These are phyloP conservation scores for Canis aureus DNA, from an alignment of 2,113 vertebrate species.

Conservation along the genomic window DNA sequence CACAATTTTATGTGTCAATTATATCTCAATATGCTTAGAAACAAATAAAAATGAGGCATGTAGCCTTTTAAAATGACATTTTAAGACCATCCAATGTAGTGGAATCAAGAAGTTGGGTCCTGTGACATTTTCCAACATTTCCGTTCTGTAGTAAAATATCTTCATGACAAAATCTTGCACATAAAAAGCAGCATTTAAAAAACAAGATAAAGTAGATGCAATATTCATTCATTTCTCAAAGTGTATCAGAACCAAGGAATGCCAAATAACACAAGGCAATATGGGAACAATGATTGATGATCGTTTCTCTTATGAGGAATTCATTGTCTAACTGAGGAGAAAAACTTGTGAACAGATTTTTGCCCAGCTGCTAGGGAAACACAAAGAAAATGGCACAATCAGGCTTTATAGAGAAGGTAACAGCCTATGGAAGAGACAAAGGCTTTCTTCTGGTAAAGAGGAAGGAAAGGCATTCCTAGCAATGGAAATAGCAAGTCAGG, in stretches of 20 bases:
- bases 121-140: neutral
- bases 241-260: slow-evolving; percentile 28
- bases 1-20: neutral
- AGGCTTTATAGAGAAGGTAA: slow-evolving; percentile 16
- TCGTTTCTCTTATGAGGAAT: slow-evolving; percentile 52
- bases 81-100: neutral
- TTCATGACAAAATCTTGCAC: neutral
- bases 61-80: neutral
- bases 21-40: neutral
- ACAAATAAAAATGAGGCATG: neutral
- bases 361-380: neutral
- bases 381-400: neutral
- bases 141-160: slow-evolving; percentile 29
- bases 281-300: neutral
- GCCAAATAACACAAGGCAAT: neutral
- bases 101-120: neutral
- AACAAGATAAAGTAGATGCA: neutral
- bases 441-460: neutral
- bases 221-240: neutral
- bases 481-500: neutral
- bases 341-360: slow-evolving; percentile 50
- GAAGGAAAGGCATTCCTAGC: neutral
- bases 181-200: neutral
- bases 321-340: neutral
- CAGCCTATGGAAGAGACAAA: neutral